A percentile compares a stretch with the other conserved stretches of the same genome.
Conservation (phyloP, 2,797 vertebrate species). For the Vireo griseus region DNA sequence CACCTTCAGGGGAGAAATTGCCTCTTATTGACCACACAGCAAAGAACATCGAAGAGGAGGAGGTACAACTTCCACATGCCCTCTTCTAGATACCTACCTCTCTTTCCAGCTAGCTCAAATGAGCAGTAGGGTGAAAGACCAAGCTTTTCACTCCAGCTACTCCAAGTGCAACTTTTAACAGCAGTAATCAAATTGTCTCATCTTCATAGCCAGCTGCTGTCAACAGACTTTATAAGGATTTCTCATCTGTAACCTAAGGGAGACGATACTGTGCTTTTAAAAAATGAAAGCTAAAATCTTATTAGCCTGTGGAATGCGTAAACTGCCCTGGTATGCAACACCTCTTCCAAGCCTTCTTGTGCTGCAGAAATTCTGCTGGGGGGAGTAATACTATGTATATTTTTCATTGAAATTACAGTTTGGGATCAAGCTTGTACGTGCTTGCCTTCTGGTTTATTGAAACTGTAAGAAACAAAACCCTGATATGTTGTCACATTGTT, state of each 20-base stretch:
- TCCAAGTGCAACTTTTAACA: not conserved
- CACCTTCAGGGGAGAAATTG: fast-evolving
- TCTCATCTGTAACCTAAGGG: not conserved
- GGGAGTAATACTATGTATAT: not conserved
- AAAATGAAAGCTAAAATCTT: not conserved
- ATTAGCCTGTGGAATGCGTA: not conserved
- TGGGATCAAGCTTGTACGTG: not conserved
- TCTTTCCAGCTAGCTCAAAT: not conserved
- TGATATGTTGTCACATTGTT: not conserved
- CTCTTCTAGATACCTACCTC: not conserved
- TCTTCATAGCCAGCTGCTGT: not conserved
- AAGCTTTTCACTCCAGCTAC: not conserved
- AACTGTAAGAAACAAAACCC: not conserved
- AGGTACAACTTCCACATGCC: not conserved
- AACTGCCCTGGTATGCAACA: not conserved
- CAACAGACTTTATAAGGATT: not conserved
- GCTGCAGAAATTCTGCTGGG: not conserved
- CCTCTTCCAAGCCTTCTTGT: not conserved
- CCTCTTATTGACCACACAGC: not conserved
- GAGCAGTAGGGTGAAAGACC: not conserved
- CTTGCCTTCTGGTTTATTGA: not conserved
- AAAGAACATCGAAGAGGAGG: not conserved
- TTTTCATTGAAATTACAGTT: not conserved
- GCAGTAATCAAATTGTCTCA: not conserved
- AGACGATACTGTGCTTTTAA: not conserved